Evolutionary conservation across 2,888 invertebrate genomes (phyloP).

Genomic region (Mylabris sibirica): DNA sequence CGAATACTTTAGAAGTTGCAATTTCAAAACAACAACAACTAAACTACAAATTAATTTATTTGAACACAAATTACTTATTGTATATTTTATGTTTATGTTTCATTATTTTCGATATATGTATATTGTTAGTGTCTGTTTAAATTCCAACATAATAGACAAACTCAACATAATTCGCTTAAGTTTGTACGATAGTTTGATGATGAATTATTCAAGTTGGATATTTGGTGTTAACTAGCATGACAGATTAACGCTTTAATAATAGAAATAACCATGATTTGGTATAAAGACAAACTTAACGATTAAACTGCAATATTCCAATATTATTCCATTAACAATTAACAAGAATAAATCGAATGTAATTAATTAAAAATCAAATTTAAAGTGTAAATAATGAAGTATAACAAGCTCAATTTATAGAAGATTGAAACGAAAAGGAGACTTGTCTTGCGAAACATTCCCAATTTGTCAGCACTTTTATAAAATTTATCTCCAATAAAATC

Average conservation of each 20-base stretch:
- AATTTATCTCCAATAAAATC: neutral
- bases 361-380: neutral
- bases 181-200: slow-evolving; percentile 32
- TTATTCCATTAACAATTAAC: neutral
- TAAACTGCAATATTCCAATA: slow-evolving; percentile 1
- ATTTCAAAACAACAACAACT: slow-evolving; percentile 22
- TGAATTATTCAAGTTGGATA: slow-evolving; percentile 29
- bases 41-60: neutral
- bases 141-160: slow-evolving; percentile 1
- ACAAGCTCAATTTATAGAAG: neutral
- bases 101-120: slow-evolving; percentile 19
- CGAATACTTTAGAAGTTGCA: slow-evolving; percentile 25
- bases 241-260: slow-evolving; percentile 39
- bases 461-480: neutral
- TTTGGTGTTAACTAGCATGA: slow-evolving; percentile 40
- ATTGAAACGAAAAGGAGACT: neutral
- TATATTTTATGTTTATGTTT: neutral
- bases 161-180: slow-evolving; percentile 19
- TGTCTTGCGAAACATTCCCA: neutral
- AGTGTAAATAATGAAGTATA: neutral
- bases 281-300: slow-evolving; percentile 19
- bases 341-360: neutral
- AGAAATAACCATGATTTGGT: slow-evolving; percentile 18
- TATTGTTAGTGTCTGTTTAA: slow-evolving; percentile 14
- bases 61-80: neutral